Base-by-base conservation (phyloP, 1,140 invertebrate genomes). In the Thaumatotibia leucotreta region DNA sequence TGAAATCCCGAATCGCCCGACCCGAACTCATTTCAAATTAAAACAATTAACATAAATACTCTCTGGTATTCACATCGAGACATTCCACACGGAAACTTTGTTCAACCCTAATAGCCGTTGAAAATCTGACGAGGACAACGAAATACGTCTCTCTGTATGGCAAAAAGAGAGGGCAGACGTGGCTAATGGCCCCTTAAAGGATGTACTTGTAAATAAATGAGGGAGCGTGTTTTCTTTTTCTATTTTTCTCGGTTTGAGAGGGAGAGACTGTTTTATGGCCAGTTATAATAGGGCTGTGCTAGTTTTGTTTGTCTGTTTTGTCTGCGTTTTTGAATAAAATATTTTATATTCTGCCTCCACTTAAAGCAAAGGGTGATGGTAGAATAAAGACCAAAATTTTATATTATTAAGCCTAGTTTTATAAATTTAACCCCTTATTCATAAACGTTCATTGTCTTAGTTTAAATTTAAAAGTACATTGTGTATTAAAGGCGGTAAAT, bases 131-230 rank as follows among this genome's bases (percentile, higher is more conserved):
- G 64, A 72, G 73, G 75, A 80, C 65, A 73, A 75, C 71, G 63
- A 72, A 76, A 77, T 72, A 62, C 50, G 66, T 72, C 33, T 24
- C 54, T 33, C 39, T 52, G 45, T n/a, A 66, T 50, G 72, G 32
- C 61, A 73, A 72, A 76, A 67, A 52, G 64, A 62, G 79, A 80
- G 67, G 68, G 73, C 68, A 71, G 77, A 80, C 80, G 81, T 78
- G 14, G 74, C 79, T 86, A 84, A 83, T 86, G 78, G 80, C 75
- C 72, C 70, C 73, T 76, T 77, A 79, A 80, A 84, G 79, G 82
- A 79, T 69, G 72, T 74, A 68, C 76, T 84, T 79, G 74, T 83
- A 83, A 86, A 84, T 84, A 86, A 86, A 84, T 83, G 79, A 84
- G 77, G 70, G 80, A 79, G 80, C 81, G 78, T 80, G 79, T 79